phyloP scores from a whole-genome alignment of 2,113 vertebrate species.

The Machaerirhynchus nigripectus region DNA sequence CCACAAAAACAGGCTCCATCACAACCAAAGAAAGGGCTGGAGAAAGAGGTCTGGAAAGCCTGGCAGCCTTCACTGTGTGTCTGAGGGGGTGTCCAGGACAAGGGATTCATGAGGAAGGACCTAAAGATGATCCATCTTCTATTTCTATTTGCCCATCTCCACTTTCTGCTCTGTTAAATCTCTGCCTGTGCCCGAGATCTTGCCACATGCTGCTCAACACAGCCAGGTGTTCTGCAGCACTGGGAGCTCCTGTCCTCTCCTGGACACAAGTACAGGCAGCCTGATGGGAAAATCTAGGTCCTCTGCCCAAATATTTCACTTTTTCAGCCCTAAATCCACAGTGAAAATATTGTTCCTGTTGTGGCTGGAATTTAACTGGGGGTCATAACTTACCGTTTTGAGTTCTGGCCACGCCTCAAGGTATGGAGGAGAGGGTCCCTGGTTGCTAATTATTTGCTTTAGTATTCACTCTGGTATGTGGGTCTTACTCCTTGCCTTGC shows the following conservation, averaged over 20 bases:
- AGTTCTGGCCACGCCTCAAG: background rate
- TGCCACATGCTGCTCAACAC: background rate
- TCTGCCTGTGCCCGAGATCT: accelerated
- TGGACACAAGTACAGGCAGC: background rate
- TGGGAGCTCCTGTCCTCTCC: background rate
- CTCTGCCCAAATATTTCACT: background rate
- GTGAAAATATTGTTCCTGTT: background rate
- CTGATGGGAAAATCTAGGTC: background rate
- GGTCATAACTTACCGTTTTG: background rate
- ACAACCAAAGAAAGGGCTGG: accelerated
- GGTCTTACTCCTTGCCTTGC: background rate
- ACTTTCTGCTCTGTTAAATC: background rate
- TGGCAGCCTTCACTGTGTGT: background rate
- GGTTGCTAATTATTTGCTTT: background rate
- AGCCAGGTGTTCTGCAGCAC: accelerated
- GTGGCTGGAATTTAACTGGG: background rate
- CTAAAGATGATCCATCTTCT: background rate
- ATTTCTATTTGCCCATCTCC: background rate
- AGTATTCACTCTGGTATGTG: background rate
- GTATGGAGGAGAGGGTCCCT: background rate
- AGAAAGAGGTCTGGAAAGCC: background rate
- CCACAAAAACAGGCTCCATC: background rate
- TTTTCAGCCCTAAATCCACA: background rate
- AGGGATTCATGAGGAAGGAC: background rate
- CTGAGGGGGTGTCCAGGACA: background rate